Percentiles rank a stretch among this genome's conserved stretches.
These are phyloP conservation scores for Corvus hawaiiensis DNA, from an alignment of 2,113 vertebrate species.

Conservation along the genomic window DNA sequence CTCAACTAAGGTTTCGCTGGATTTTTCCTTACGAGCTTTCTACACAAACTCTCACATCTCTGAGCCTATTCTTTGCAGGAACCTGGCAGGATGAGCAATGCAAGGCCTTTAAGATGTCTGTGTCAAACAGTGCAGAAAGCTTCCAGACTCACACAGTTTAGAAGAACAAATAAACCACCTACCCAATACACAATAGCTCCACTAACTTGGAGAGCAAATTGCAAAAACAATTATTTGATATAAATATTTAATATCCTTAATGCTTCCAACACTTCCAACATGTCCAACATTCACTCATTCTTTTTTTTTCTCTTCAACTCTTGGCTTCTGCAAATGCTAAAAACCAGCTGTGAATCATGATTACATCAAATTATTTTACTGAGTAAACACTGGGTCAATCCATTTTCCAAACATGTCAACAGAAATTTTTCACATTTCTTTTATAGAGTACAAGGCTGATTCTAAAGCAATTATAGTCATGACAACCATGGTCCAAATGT, in stretches of 20 bases:
- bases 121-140: not conserved
- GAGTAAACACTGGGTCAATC: not conserved
- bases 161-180: not conserved
- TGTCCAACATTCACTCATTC: not conserved
- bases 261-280: not conserved
- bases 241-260: not conserved
- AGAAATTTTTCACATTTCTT: not conserved
- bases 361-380: slow-evolving; percentile 1
- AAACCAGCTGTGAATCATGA: not conserved
- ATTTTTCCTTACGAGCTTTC: not conserved
- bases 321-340: not conserved
- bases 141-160: not conserved
- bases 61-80: not conserved
- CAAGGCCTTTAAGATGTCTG: not conserved
- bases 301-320: not conserved
- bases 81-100: not conserved
- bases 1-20: not conserved
- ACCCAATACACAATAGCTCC: not conserved
- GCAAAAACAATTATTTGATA: not conserved
- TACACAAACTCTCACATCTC: not conserved
- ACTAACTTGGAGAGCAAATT: not conserved
- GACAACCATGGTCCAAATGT: not conserved
- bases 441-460: not conserved
- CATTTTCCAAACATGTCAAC: not conserved
- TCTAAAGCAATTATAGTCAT: not conserved